Conservation (phyloP, 1,140 invertebrate genomes). For the Drosophila ercepeae region DNA sequence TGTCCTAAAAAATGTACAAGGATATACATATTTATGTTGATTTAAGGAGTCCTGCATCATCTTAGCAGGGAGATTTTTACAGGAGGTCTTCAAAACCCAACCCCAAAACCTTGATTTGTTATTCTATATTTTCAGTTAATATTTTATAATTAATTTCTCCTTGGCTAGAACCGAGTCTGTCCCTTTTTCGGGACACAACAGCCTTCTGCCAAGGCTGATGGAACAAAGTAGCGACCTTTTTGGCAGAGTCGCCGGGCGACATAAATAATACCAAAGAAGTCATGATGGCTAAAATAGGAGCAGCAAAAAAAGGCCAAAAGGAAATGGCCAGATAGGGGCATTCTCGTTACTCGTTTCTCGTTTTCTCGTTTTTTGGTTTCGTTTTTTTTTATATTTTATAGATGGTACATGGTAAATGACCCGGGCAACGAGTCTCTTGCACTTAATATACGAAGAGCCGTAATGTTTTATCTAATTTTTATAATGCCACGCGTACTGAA, state of each 20-base stretch:
- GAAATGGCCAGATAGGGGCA: slow-evolving; percentile 7
- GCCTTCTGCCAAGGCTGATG: slow-evolving; percentile 24
- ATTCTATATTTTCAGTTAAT: background rate
- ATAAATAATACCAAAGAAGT: slow-evolving; percentile 63
- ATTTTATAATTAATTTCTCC: background rate
- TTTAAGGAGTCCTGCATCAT: background rate
- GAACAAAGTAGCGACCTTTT: slow-evolving; percentile 62
- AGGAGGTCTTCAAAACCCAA: too few relatives aligned
- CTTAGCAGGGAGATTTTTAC: too few relatives aligned
- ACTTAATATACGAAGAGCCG: slow-evolving; percentile 52
- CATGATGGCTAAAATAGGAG: slow-evolving; percentile 30
- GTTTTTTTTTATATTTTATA: slow-evolving; percentile 28
- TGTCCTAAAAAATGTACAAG: background rate
- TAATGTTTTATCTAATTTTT: slow-evolving; percentile 66
- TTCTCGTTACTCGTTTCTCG: background rate
- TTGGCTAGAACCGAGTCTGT: background rate
- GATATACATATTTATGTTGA: background rate
- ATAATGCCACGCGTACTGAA: slow-evolving; percentile 65
- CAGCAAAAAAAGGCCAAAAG: slow-evolving; percentile 5
- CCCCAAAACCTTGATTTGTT: background rate
- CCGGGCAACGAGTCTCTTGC: slow-evolving; percentile 37
- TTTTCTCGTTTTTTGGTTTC: background rate
- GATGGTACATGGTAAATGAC: slow-evolving; percentile 42
- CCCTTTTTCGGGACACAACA: background rate
- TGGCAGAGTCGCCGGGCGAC: slow-evolving; percentile 41